Percentiles rank a stretch among this genome's conserved stretches.
phyloP scores from a whole-genome alignment of 2,888 invertebrate species.

The Catocala nupta region DNA sequence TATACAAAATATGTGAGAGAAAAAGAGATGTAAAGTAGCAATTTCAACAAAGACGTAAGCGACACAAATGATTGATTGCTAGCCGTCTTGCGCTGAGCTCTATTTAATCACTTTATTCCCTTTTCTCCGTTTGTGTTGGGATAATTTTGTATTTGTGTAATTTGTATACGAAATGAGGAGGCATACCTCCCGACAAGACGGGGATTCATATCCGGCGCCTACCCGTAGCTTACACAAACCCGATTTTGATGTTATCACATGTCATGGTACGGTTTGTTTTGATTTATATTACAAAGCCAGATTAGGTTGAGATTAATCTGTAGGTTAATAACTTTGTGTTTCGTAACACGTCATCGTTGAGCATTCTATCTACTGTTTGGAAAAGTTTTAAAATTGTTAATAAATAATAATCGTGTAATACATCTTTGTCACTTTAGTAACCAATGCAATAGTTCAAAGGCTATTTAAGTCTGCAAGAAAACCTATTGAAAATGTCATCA shows the following conservation, averaged over 20 bases:
- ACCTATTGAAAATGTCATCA: no score
- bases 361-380: constrained; percentile 3
- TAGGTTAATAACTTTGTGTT: constrained; percentile 53
- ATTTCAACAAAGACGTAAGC: constrained; percentile 82
- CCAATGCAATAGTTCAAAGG: no score
- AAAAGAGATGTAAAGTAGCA: constrained; percentile 69
- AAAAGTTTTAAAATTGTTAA: background rate
- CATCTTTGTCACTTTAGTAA: no score
- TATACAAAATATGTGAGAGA: constrained; percentile 52
- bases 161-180: constrained; percentile 86
- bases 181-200: constrained; percentile 72
- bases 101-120: constrained; percentile 89
- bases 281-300: constrained; percentile 63
- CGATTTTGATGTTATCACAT: constrained; percentile 78
- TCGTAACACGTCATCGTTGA: constrained; percentile 31
- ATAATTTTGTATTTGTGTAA: constrained; percentile 87
- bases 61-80: constrained; percentile 88
- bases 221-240: constrained; percentile 68
- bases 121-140: constrained; percentile 87
- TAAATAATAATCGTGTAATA: no score
- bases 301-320: constrained; percentile 60
- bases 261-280: constrained; percentile 68
- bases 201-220: constrained; percentile 79
- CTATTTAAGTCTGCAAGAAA: no score
- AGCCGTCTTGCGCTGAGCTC: constrained; percentile 87